Conservation (phyloP, 1,140 invertebrate species). For the Musca vetustissima region DNA sequence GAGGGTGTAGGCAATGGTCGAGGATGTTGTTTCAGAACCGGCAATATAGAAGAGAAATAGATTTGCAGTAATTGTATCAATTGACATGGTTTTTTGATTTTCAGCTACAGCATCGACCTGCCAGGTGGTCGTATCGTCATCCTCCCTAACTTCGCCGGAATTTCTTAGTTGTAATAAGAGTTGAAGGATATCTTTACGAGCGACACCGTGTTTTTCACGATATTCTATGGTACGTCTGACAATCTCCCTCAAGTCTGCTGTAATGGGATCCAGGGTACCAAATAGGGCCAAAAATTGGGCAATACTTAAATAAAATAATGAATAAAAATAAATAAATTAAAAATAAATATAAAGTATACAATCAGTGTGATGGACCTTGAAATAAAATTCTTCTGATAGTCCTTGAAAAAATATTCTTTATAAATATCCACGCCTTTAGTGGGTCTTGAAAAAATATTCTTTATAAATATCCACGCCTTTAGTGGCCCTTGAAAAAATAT, state of each 20-base stretch:
- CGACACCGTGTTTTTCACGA: constrained; percentile 57
- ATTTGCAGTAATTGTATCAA: constrained; percentile 61
- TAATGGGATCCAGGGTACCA: constrained; percentile 35
- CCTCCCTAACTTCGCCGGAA: constrained; percentile 51
- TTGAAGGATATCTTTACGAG: constrained; percentile 61
- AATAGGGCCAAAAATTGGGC: constrained; percentile 34
- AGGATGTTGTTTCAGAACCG: constrained; percentile 72
- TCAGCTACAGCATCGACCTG: constrained; percentile 30
- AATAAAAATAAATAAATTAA: too few species aligned
- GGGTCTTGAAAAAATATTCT: too few species aligned
- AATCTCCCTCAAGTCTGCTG: constrained; percentile 40
- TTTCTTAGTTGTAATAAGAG: constrained; percentile 59
- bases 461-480: too few species aligned
- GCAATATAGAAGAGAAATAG: constrained; percentile 68
- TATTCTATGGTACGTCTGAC: constrained; percentile 61
- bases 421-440: too few species aligned
- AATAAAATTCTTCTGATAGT: too few species aligned
- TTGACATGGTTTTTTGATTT: constrained; percentile 39
- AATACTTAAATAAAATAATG: constrained; percentile 28
- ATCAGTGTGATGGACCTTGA: too few species aligned
- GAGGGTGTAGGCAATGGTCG: constrained; percentile 61
- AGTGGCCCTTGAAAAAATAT: too few species aligned
- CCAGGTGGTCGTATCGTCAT: constrained; percentile 38
- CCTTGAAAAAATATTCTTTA: too few species aligned
- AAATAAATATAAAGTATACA: too few species aligned